Base-by-base conservation (phyloP, 2,113 vertebrate species). In the Notiomystis cincta region DNA sequence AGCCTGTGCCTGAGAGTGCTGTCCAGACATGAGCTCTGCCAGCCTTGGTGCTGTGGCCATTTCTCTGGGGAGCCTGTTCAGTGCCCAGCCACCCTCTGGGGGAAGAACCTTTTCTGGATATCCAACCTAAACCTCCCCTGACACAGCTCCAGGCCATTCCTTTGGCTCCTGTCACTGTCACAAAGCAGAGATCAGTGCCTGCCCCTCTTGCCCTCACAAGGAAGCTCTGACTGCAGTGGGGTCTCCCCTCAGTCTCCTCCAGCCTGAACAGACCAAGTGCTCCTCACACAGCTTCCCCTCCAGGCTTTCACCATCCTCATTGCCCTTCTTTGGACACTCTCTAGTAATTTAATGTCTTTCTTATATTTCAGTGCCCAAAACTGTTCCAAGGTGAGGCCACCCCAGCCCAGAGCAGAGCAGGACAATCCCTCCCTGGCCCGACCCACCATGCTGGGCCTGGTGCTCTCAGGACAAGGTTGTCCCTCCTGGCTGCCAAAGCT, bases 141-240 rank as follows among this genome's bases (percentile, higher is more conserved):
- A 13, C 45, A 11, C 51, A 42, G 6, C 25, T 19, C 13, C 33
- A 60, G 53, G 45, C 72, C 4, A 0, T 45, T 23, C 8, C 44
- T 45, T 37, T 0, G 1, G 8, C 8, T 24, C 10, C 45, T 35
- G 45, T 24, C 56, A 42, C 9, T 31, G 61, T 27, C 37, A 47
- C 19, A 42, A 42, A 48, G 60, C 25, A 76, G 45, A 27, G 53
- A 15, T 23, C 37, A 44, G 62, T 22, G 27, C 11, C 62, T 67
- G 83, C 9, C 20, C 44, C 4, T 66, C 25, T 76, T 2, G 13
- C 27, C 25, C 33, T 60, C 62, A 37, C 9, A 1, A 17, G 31
- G 82, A 42, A 21, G 7, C 0, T 67, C 53, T 20, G 3, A 2
- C 31, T 37, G 44, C 31, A 31, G 0, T 37, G 37, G 50, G 21